Evolutionary conservation across 2,797 vertebrate genomes (phyloP).

Genomic region (Lagorchestes hirsutus): DNA sequence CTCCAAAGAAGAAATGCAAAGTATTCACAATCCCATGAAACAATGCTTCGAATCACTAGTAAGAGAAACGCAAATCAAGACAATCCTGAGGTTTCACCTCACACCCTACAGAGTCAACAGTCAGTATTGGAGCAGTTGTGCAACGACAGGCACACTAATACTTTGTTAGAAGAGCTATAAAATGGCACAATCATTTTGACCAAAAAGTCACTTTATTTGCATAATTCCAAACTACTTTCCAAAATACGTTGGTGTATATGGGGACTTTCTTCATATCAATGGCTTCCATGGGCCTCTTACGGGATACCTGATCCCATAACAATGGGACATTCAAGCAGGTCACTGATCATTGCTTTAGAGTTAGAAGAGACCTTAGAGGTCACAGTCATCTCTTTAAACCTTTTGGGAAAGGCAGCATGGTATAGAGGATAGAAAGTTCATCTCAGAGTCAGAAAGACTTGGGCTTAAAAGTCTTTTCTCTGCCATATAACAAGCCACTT

Average conservation of each 20-base stretch:
- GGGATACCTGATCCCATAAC: no score
- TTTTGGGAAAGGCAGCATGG: no score
- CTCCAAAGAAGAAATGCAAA: neutral
- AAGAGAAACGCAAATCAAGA: neutral
- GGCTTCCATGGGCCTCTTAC: no score
- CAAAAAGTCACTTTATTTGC: neutral
- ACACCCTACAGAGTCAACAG: neutral
- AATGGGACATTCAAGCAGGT: no score
- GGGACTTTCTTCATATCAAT: no score
- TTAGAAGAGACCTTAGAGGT: no score
- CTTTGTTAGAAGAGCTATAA: neutral
- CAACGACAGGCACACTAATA: neutral
- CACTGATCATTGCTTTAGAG: no score
- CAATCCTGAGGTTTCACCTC: neutral
- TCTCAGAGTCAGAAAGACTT: no score
- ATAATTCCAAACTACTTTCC: neutral
- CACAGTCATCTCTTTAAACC: no score
- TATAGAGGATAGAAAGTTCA: no score
- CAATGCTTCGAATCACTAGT: neutral
- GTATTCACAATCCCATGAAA: neutral
- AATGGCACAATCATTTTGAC: neutral
- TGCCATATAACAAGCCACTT: no score
- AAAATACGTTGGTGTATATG: neutral
- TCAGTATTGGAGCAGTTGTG: neutral
- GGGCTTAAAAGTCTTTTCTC: no score